Evolutionary conservation across 2,888 invertebrate genomes (phyloP).

Genomic region (Villa cingulata): DNA sequence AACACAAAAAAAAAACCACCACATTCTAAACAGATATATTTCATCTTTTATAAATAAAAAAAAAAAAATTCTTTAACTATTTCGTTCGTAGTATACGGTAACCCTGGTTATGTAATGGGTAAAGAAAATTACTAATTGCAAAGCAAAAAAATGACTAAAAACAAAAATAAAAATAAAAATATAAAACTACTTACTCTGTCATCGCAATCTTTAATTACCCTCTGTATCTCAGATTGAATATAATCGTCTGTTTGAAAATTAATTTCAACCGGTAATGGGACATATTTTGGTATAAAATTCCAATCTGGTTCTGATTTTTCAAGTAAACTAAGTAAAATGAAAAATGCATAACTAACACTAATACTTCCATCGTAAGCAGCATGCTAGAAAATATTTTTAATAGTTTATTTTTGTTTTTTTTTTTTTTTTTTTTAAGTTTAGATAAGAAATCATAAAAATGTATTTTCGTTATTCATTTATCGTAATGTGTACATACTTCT

Average conservation of each 20-base stretch:
- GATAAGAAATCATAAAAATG: no score
- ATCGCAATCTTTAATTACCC: constrained; percentile 29
- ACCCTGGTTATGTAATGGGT: no score
- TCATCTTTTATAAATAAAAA: no score
- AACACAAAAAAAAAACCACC: no score
- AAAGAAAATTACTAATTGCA: no score
- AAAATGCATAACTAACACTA: constrained; percentile 30
- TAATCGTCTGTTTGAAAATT: constrained; percentile 37
- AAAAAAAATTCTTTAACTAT: no score
- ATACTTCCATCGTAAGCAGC: constrained; percentile 35
- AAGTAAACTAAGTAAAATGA: constrained; percentile 26
- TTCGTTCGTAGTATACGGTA: no score
- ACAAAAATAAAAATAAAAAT: neutral
- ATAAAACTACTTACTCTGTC: constrained; percentile 24
- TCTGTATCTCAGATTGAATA: constrained; percentile 33
- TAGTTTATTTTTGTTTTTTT: neutral
- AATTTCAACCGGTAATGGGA: constrained; percentile 32
- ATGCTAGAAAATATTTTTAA: constrained; percentile 20
- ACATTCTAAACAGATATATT: no score
- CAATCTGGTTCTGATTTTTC: constrained; percentile 32
- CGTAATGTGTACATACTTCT: constrained; percentile 44
- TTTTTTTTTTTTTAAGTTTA: no score
- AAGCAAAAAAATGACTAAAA: no score
- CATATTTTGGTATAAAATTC: constrained; percentile 14
- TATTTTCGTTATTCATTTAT: no score